Conservation (phyloP, 2,113 vertebrate genomes). For the Monopterus albus region DNA sequence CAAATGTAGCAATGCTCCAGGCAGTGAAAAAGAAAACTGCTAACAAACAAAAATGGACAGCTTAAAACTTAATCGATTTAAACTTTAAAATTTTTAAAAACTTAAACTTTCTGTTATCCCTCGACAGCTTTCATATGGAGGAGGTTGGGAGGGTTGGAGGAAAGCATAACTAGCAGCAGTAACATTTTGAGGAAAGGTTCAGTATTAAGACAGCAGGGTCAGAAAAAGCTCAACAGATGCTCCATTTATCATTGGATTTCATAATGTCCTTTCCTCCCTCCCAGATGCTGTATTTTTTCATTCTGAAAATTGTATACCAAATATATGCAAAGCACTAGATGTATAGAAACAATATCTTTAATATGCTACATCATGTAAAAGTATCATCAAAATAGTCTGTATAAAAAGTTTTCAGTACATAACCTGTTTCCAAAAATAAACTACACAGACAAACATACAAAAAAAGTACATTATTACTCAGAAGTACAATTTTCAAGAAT, state of each 20-base stretch:
- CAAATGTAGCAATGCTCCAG: no score
- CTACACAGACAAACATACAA: slow-evolving; percentile 69
- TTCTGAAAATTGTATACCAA: neutral
- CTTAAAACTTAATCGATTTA: no score
- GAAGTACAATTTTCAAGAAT: slow-evolving; percentile 22
- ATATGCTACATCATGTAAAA: slow-evolving; percentile 80
- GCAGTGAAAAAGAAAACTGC: no score
- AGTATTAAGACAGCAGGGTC: no score
- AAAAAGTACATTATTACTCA: slow-evolving; percentile 44
- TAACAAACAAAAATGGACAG: no score
- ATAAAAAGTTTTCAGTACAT: slow-evolving; percentile 80
- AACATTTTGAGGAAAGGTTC: no score
- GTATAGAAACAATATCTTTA: slow-evolving; percentile 80
- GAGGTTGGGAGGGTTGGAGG: no score
- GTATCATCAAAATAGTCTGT: slow-evolving; percentile 83
- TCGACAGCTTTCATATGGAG: no score
- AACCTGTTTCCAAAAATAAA: slow-evolving; percentile 69
- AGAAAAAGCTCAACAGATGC: no score
- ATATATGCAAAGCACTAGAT: neutral
- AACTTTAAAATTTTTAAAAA: no score
- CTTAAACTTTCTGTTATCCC: no score
- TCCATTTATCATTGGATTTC: neutral
- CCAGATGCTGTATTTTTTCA: neutral
- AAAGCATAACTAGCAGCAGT: no score
- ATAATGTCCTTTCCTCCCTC: neutral